Evolutionary conservation across 2,113 vertebrate species (phyloP), one percentile per base, ranked within the genome.

Genomic region (Otolemur garnettii): DNA sequence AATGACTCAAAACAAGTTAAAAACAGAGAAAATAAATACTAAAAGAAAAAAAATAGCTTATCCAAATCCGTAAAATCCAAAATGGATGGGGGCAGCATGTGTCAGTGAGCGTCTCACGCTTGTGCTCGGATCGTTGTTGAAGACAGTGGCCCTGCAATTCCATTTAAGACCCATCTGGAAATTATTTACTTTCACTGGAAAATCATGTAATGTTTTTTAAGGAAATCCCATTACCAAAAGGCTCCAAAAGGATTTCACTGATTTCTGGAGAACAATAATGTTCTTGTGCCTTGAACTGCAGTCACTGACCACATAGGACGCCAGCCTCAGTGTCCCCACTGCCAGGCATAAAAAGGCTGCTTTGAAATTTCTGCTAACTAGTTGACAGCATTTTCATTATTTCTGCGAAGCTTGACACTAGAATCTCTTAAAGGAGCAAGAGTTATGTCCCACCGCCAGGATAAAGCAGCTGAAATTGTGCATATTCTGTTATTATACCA

Each of bases 181-280:
- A 75, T 79, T 28, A 55, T 72, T 84, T 89, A 50, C 78, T 77
- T 94, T 81, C n/a, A 57, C 57, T 80, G 87, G 30, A 78, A 95
- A 84, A 35, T 78, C 82, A 79, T 13, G 45, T 62, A 74, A 30
- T 45, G 88, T 91, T 92, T 92, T 60, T 90, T 60, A 77, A 95
- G 13, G 19, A 79, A 79, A 94, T 83, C 7, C 50, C 45, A 85
- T 92, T 87, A 60, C 68, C 62, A 45, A 86, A 86, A 69, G 66
- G 59, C 77, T 95, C 33, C 1, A 84, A 77, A 42, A 93, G 72
- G 0, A 64, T 88, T 60, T 91, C 11, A 5, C 88, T 96, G 68
- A 15, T 74, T 78, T 45, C 72, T 69, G 74, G 87, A 92, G 68
- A 66, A 96, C 55, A 96, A 87, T 66, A 92, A 68, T 66, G 84